phyloP scores from a whole-genome alignment of 2,797 vertebrate genomes.

The Sylvia borin region DNA sequence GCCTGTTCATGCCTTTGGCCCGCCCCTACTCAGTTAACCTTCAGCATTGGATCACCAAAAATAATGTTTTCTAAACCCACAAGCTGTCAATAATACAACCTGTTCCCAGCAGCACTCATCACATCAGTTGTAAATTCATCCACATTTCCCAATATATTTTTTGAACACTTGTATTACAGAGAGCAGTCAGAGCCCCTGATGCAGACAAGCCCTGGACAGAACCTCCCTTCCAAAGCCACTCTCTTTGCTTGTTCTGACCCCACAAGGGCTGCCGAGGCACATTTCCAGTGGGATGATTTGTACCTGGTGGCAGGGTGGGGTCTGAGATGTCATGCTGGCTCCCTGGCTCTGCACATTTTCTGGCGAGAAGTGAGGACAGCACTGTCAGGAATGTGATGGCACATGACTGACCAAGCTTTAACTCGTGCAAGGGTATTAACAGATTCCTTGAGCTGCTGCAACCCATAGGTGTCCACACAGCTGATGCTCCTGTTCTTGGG shows the following conservation, averaged over 20 bases:
- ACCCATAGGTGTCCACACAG: not conserved
- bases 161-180: not conserved
- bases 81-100: not conserved
- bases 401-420: not conserved
- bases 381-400: not conserved
- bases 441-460: not conserved
- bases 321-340: rapidly evolving
- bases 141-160: not conserved
- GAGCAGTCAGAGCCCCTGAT: not conserved
- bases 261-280: too few species aligned
- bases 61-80: not conserved
- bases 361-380: not conserved
- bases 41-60: not conserved
- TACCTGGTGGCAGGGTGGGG: not conserved
- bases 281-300: not conserved
- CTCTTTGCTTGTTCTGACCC: not conserved
- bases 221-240: not conserved
- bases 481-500: not conserved
- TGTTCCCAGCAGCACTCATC: not conserved
- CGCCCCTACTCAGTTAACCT: not conserved
- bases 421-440: not conserved
- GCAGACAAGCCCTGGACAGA: not conserved
- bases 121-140: rapidly evolving
- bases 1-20: not conserved
- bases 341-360: not conserved